Evolutionary conservation across 2,888 invertebrate species (phyloP), one percentile per base, ranked within the genome.

Genomic region (Nemotelus nigrinus): DNA sequence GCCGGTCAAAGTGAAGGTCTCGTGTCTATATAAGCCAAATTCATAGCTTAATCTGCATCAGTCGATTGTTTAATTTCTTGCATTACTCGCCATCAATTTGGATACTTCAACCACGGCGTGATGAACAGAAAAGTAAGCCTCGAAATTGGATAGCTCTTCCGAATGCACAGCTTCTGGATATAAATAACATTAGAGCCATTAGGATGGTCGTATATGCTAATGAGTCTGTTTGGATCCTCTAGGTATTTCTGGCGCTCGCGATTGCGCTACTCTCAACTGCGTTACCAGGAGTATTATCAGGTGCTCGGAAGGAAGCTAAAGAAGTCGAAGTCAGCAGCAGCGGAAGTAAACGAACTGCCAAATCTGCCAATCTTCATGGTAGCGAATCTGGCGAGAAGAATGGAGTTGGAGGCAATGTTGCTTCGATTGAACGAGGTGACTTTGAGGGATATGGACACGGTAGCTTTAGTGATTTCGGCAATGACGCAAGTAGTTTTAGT

Each of bases 1-100:
- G 60, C 10, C 2, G 63, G 57, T 67, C 65, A 77, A 77, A 79
- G 80, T 79, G 80, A 80, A 80, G 78, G 80, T 79, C 67, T 75
- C 55, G 45, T 53, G 41, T 76, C 78, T 80, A 80, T 80, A 80
- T 78, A 80, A 79, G 50, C 64, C 65, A 76, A 68, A 75, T 60
- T 64, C 77, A 60, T 44, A 55, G 77, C 63, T 76, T 71, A 65
- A 65, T 71, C 79, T 57, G 47, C 77, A 79, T 78, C 80, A 80
- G 77, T 80, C 67, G 39, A 58, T 60, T 60, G 76, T 48, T 72
- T 55, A 39, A 68, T 75, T 64, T 74, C 64, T 78, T 80, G 67
- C 72, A 58, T 76, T 76, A 78, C n/a, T 72, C 76, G 78, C 78
- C 76, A 50, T 43, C 48, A 43, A 45, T 65, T 63, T 25, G 65